Evolutionary conservation across 2,797 vertebrate genomes (phyloP), one percentile per base, ranked within the genome.

Genomic region (Ataeniobius toweri): DNA sequence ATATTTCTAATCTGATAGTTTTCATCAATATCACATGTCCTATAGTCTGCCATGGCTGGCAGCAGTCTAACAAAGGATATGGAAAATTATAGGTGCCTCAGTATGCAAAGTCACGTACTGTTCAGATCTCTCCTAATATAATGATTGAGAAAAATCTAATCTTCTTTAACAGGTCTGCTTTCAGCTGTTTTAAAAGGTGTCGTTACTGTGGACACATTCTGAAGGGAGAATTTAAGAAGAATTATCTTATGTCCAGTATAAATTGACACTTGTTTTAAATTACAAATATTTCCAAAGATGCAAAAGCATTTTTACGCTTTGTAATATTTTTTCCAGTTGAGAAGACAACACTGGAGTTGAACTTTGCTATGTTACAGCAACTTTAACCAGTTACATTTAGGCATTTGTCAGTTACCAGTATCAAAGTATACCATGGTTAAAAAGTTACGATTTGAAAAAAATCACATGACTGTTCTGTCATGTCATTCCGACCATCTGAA

Each of bases 101-200:
- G 80, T 85, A 89, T 92, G 87, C 85, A 86, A 81, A 86, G 81
- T 90, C 89, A 89, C 56, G 26, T 77, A 67, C 83, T n/a, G 41
- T 63, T 75, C 81, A 79, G 55, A 85, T 87, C 81, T 46, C 56
- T 83, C 61, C 85, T 81, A 75, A 74, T 88, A 83, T 53, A 81
- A 59, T 81, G 89, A 91, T 71, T 84, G 77, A 85, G 77, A 74
- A 75, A 86, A 90, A 93, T 93, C 69, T 65, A 85, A 94, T 88
- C 77, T 83, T 50, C 31, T 31, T 75, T 73, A 89, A 80, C 77
- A 86, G 76, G 26, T 88, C 79, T 84, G 82, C 83, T 89, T 91
- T 86, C 78, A 90, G 36, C 26, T 73, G 51, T 78, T 59, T 51
- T 31, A 73, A 61, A 76, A 24, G 8, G 48, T 80, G 53, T 36